phyloP scores from a whole-genome alignment of 2,113 vertebrate species.

The Hippocampus guttulatus region DNA sequence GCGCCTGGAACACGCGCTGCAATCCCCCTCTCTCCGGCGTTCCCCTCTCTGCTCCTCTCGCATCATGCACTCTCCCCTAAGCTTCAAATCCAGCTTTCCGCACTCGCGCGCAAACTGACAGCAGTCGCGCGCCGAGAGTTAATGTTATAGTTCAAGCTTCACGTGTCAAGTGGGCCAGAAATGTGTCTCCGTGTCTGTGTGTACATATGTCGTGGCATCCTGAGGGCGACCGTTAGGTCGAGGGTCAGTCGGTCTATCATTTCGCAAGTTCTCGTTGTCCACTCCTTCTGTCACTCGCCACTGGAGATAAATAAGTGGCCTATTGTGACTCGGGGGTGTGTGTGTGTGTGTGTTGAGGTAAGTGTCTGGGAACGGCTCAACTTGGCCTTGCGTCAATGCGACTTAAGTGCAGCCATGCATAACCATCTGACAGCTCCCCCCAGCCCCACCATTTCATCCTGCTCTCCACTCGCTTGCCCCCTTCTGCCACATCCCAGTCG shows the following conservation, averaged over 20 bases:
- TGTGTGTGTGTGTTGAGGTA: constrained; percentile 7
- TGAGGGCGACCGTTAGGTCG: background rate
- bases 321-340: constrained; percentile 36
- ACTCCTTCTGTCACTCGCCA: constrained; percentile 55
- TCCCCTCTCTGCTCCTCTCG: constrained; percentile 5
- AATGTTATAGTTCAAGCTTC: constrained; percentile 11
- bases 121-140: constrained; percentile 15
- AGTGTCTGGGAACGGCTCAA: constrained; percentile 6
- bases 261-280: constrained; percentile 45
- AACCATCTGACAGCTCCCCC: constrained; percentile 64
- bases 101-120: background rate
- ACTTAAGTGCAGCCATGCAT: constrained; percentile 61
- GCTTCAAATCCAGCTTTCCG: background rate
- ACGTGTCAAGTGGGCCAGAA: constrained; percentile 16
- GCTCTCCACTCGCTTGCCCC: constrained; percentile 28
- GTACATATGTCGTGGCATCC: constrained; percentile 11
- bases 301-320: constrained; percentile 63
- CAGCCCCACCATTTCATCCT: constrained; percentile 23
- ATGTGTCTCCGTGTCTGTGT: constrained; percentile 13
- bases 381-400: constrained; percentile 30
- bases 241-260: constrained; percentile 42
- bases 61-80: constrained; percentile 6
- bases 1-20: constrained; percentile 1
- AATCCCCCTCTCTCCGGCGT: constrained; percentile 10
- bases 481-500: constrained; percentile 24